phyloP scores from a whole-genome alignment of 2,797 vertebrate species.

The Microctenopoma stevenorrisi region DNA sequence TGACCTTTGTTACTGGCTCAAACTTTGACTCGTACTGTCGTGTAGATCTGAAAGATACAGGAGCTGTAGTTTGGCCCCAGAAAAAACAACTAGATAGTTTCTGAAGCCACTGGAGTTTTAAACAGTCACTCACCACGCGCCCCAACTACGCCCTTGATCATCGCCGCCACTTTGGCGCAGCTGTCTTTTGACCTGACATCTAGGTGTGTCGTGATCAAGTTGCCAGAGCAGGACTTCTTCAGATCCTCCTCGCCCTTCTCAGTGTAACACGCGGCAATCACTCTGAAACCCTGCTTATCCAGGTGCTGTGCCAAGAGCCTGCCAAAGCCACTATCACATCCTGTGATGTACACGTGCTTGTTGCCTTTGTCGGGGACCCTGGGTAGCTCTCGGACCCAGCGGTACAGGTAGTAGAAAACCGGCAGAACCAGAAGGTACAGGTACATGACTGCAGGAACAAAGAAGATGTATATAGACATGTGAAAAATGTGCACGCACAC shows the following conservation, averaged over 20 bases:
- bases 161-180: constrained; percentile 68
- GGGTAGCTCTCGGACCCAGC: constrained; percentile 78
- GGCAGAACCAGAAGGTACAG: constrained; percentile 74
- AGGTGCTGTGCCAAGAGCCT: constrained; percentile 79
- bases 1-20: too few relatives aligned
- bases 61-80: too few relatives aligned
- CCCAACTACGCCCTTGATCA: constrained; percentile 77
- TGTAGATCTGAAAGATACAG: too few relatives aligned
- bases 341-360: constrained; percentile 85
- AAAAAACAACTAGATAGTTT: too few relatives aligned
- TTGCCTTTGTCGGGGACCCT: constrained; percentile 71
- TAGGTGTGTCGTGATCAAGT: constrained; percentile 72
- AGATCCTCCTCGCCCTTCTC: constrained; percentile 84
- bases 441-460: constrained; percentile 72
- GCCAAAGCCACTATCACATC: constrained; percentile 83
- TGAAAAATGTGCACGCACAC: too few relatives aligned
- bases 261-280: constrained; percentile 80
- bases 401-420: constrained; percentile 75
- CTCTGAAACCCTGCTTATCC: constrained; percentile 79
- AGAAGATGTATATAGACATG: too few relatives aligned
- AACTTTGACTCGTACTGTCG: too few relatives aligned
- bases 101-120: too few relatives aligned
- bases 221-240: constrained; percentile 78
- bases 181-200: constrained; percentile 79
- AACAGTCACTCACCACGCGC: constrained; percentile 61